Base-by-base conservation (phyloP, 2,888 invertebrate genomes). In the Allygus modestus region DNA sequence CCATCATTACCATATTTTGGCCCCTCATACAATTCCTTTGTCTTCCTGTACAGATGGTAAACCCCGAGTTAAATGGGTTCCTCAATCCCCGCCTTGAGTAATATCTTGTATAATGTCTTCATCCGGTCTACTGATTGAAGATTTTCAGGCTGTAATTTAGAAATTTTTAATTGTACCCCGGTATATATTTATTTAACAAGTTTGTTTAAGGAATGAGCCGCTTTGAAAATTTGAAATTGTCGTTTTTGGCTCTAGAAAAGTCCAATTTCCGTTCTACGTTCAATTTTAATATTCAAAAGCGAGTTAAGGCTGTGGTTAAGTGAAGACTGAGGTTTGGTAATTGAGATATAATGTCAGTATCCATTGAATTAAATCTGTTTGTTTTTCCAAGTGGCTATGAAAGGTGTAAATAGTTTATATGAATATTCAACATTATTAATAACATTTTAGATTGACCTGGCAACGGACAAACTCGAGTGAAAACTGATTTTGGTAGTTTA, bases 151-250 rank as follows among this genome's bases (percentile, higher is more conserved):
- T 15, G 23, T 28, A 28, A 65, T 65, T 31, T 28, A 5, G 17
- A 31, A 15, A 7, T 4, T 65, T 65, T 65, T 65, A 65, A 65
- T 65, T 65, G 28, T 31, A 28, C 15, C 28, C 20, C 41, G 2
- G 4, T 77, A 17, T 28, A 43, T 28, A 43, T 51, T 77, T 28
- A 26, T 26, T 77, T 77, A 77, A 77, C 77, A 77, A 77, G 77
- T 77, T 77, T 46, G 46, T 46, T 43, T 77, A 41, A 46, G 28
- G 51, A 73, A 73, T 73, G 4, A 46, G 41, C 77, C 43, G n/a
- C 51, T 28, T 20, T 51, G 17, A 41, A 46, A 28, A 12, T 20
- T 46, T 37, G 23, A n/a, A 31, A 17, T 26, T 31, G n/a, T 20
- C 17, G 37, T 43, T 46, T 23, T 51, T 77, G 43, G 20, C 7